Evolutionary conservation across 2,888 invertebrate genomes (phyloP), one percentile per base, ranked within the genome.

Genomic region (Amiota minor): DNA sequence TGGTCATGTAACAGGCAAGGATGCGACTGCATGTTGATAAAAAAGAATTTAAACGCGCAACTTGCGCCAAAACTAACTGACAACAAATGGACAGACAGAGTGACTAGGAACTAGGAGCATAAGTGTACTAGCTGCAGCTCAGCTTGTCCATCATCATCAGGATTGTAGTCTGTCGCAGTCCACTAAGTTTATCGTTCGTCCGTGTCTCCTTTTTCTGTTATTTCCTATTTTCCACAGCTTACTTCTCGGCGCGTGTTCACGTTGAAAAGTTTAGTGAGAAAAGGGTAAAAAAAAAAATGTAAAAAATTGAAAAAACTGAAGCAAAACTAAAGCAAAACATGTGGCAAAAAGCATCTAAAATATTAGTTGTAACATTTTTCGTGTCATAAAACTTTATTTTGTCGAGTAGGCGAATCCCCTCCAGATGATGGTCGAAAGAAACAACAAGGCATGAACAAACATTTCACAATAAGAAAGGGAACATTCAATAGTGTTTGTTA

Each of bases 321-420:
- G 70, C 71, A 49, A 49, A 14, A 59, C 45, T 16, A 18, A 50
- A 69, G 72, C 73, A 79, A 74, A 72, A 77, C 76, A 65, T 64
- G 65, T 47, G 65, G 47, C 18, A 65, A 47, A 35, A 35, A 72
- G 75, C 76, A 74, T 69, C 80, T 78, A 77, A 86, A 86, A 84
- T 83, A 86, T 83, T 80, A 83, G 85, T 84, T 83, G 76, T 76
- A 78, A 79, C 85, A 86, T 86, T 83, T 84, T 84, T 84, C 74
- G 76, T 84, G 82, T 80, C 80, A 81, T 80, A 77, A 78, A 83
- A 83, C 72, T 79, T 80, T 78, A 75, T 78, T 81, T 47, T n/a
- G 47, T 18, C 11, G 35, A 35, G 35, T 35, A 35, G 35, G 35
- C 35, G 35, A 35, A 35, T 35, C 35, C 35, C 35, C 35, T 35